Evolutionary conservation across 2,113 vertebrate genomes (phyloP).

Genomic region (Elephantulus edwardii): DNA sequence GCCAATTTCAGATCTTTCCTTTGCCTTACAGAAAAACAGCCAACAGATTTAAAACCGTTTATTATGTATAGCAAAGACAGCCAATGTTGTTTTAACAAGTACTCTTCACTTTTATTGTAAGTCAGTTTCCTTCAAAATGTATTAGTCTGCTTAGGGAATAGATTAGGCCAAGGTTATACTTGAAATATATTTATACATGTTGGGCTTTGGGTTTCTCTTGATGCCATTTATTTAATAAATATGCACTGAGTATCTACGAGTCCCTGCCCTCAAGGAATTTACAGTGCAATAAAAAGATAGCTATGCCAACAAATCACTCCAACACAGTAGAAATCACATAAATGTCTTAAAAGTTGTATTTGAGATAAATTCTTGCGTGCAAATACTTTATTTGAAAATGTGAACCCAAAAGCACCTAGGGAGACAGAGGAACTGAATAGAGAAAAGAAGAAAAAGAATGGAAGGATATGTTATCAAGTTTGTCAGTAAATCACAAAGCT

Average conservation of each 20-base stretch:
- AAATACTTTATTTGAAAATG: not conserved
- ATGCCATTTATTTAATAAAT: not conserved
- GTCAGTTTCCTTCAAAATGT: not conserved
- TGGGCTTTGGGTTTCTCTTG: not conserved
- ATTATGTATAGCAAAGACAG: not conserved
- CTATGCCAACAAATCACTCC: not conserved
- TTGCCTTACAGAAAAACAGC: not conserved
- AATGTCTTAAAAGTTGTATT: not conserved
- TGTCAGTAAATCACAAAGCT: too few relatives aligned
- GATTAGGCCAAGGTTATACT: not conserved
- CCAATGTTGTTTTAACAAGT: not conserved
- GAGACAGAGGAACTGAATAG: not conserved
- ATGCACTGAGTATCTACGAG: not conserved
- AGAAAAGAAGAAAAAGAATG: not conserved
- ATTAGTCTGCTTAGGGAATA: not conserved
- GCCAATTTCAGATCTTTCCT: not conserved
- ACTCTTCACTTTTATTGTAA: not conserved
- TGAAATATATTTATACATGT: not conserved
- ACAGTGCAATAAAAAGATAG: not conserved
- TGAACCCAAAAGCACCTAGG: not conserved
- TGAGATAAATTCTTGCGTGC: conserved; percentile 1
- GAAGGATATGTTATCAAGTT: not conserved
- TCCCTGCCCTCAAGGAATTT: not conserved
- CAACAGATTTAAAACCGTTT: not conserved
- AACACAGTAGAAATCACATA: not conserved